Percentiles rank a stretch among this genome's conserved stretches.
Conservation (phyloP, 2,113 vertebrate species). For the Dicaeum eximium region DNA sequence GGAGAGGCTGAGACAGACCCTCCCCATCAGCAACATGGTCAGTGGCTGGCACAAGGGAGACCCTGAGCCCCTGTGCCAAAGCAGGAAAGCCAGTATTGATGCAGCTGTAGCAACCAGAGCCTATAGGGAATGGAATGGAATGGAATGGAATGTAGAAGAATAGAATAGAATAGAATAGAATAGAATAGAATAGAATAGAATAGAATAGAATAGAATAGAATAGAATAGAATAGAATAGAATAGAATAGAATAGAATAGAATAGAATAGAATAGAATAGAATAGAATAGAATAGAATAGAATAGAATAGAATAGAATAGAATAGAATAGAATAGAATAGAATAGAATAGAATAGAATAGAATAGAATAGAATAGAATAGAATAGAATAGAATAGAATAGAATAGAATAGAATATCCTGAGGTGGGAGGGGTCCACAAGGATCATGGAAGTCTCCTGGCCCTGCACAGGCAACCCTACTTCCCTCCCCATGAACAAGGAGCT, state of each 20-base stretch:
- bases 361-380: neutral
- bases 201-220: neutral
- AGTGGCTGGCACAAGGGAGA: no score
- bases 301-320: no score
- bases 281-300: rapidly evolving
- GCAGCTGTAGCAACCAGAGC: neutral
- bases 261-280: no score
- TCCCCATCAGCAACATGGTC: rapidly evolving
- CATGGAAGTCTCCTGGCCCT: neutral
- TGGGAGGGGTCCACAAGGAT: neutral
- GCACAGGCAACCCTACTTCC: neutral
- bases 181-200: neutral
- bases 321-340: neutral
- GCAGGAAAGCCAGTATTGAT: neutral
- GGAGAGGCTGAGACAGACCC: neutral
- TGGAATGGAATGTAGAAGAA: neutral
- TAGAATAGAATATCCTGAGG: neutral
- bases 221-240: neutral
- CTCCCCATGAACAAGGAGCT: neutral
- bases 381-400: neutral
- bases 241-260: no score
- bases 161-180: neutral
- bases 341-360: neutral
- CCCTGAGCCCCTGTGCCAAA: neutral
- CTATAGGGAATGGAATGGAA: neutral